phyloP scores from a whole-genome alignment of 1,140 invertebrate species.

The Drosophila pachea region DNA sequence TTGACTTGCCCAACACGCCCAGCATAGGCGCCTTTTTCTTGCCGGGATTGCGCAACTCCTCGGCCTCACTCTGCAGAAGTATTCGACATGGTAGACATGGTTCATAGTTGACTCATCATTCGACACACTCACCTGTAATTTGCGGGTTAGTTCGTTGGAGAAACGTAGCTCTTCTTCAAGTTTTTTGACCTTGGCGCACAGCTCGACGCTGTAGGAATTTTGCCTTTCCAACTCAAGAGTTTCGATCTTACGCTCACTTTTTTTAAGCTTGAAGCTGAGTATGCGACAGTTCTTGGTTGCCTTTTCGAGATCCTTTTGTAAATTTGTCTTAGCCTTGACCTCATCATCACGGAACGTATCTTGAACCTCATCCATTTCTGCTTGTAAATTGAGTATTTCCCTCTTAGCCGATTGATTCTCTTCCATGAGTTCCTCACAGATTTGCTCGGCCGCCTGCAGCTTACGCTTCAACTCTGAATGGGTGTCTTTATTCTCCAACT shows the following conservation, averaged over 20 bases:
- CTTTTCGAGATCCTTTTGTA: constrained; percentile 95
- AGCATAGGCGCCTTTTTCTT: constrained; percentile 83
- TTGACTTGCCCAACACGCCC: constrained; percentile 80
- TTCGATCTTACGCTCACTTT: constrained; percentile 94
- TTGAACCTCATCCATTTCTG: constrained; percentile 99
- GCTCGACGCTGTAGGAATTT: constrained; percentile 81
- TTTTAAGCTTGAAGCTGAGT: constrained; percentile 98
- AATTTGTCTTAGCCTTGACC: constrained; percentile 96
- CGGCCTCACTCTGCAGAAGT: constrained; percentile 75
- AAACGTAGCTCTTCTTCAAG: constrained; percentile 92
- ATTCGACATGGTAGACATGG: neutral
- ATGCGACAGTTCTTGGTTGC: constrained; percentile 99
- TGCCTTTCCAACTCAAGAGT: constrained; percentile 92
- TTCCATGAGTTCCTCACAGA: constrained; percentile 95
- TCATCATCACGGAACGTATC: constrained; percentile 98
- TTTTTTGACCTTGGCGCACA: constrained; percentile 84
- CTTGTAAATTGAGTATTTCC: constrained; percentile 94
- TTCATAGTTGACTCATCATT: neutral
- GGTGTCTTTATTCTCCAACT: constrained; percentile 82
- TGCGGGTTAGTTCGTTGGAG: constrained; percentile 86
- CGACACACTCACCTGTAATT: constrained; percentile 79
- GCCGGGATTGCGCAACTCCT: constrained; percentile 81
- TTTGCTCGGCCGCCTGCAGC: constrained; percentile 89
- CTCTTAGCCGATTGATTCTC: constrained; percentile 98
- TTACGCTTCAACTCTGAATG: constrained; percentile 88